phyloP scores from a whole-genome alignment of 2,888 invertebrate genomes.

The Craniophora ligustri region DNA sequence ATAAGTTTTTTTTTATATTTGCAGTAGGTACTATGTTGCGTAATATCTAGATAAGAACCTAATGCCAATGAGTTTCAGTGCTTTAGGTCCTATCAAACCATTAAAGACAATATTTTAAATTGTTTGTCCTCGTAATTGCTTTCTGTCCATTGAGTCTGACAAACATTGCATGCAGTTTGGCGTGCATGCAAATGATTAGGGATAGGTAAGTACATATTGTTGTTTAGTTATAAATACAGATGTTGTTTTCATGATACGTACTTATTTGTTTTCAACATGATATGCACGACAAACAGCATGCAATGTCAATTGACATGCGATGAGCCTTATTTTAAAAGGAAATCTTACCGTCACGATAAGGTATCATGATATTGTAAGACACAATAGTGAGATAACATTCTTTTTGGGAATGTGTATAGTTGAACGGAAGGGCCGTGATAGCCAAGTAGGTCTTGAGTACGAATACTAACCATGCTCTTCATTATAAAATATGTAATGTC shows the following conservation, averaged over 20 bases:
- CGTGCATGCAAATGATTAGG: constrained; percentile 23
- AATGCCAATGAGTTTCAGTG: too few relatives aligned
- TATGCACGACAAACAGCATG: constrained; percentile 23
- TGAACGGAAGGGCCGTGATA: too few relatives aligned
- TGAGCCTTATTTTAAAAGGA: not conserved
- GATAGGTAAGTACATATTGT: not conserved
- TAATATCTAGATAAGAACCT: too few relatives aligned
- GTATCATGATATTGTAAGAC: not conserved
- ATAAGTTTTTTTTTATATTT: too few relatives aligned
- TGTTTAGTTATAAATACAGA: constrained; percentile 17
- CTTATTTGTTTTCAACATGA: constrained; percentile 22
- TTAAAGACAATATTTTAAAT: not conserved
- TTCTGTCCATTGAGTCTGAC: not conserved
- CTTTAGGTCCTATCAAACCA: too few relatives aligned
- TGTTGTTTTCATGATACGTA: constrained; percentile 21
- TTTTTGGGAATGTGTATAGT: too few relatives aligned
- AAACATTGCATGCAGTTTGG: not conserved
- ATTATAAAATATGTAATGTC: too few relatives aligned
- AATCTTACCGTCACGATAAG: constrained; percentile 10
- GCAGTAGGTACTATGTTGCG: too few relatives aligned
- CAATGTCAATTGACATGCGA: constrained; percentile 15
- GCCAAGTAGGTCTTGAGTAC: too few relatives aligned
- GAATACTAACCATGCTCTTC: too few relatives aligned
- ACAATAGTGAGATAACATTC: too few relatives aligned
- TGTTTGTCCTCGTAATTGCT: not conserved